Conservation (phyloP, 2,113 vertebrate species). For the Chelonoidis abingdonii region DNA sequence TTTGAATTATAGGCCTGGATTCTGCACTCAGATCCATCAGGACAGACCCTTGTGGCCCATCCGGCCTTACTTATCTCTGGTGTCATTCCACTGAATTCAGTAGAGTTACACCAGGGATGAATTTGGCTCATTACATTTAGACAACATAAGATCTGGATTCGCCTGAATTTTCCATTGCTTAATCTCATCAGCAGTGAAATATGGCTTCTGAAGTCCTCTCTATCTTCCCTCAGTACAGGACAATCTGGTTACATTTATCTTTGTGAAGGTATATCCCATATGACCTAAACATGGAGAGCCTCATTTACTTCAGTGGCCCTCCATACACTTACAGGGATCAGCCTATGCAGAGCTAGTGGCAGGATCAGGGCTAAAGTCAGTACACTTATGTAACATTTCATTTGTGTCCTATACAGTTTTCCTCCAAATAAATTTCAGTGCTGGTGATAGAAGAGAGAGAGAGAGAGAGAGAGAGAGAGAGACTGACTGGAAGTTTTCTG, state of each 20-base stretch:
- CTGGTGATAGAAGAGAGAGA: neutral
- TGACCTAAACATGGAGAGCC: rapidly evolving
- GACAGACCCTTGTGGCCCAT: rapidly evolving
- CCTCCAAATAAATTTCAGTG: neutral
- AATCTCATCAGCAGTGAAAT: neutral
- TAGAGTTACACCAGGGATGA: neutral
- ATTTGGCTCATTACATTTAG: neutral
- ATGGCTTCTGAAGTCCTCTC: neutral
- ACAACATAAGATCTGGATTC: neutral
- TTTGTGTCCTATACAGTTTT: neutral
- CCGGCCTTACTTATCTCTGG: neutral
- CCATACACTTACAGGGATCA: neutral
- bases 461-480: neutral
- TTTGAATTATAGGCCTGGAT: neutral
- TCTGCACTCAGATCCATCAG: neutral
- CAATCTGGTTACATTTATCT: neutral
- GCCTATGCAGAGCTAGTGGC: neutral
- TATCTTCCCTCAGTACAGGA: neutral
- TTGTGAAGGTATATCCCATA: neutral
- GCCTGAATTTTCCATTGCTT: neutral
- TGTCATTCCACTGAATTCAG: neutral
- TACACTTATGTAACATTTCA: rapidly evolving
- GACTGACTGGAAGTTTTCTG: conserved; percentile 8
- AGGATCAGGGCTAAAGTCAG: neutral
- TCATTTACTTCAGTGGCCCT: rapidly evolving